Base-by-base conservation (phyloP, 2,797 vertebrate species). In the Megaceryle alcyon region DNA sequence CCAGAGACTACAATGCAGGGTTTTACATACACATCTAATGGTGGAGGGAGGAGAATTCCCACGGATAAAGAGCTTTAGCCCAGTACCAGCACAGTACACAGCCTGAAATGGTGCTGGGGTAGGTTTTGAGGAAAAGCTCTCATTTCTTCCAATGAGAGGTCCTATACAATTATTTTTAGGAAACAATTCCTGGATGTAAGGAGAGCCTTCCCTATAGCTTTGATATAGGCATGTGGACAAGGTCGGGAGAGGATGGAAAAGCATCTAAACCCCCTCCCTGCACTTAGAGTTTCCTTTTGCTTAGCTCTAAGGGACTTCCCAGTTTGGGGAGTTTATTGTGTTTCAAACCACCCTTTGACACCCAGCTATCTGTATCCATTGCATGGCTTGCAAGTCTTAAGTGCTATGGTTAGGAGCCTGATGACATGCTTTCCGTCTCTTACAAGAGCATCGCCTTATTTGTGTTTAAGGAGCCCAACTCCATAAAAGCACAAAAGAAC, bases 41-140 rank as follows among this genome's bases (percentile, higher is more conserved):
- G 79, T 83, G 92, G 76, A 95, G 86, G 95, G 88, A 96, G 92
- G 86, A 95, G 86, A 96, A 93, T 96, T 96, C 94, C 86, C 90
- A 93, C 18, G 2, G 83, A 88, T 85, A 70, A 90, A 83, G 83
- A 95, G 83, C 70, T 93, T 93, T 93, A 88, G 73, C 56, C 93
- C 71, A 43, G 64, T 59, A 92, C 48, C 59, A 92, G 81, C 71
- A 63, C 15, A 89, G 76, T 51, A 59, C 59, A 43, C 43, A 81
- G 77, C 90, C 86, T 88, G 94, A 87, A 95, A 65, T 22, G 53
- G 15, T 94, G 86, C 88, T 88, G 88, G 86, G 60, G 81, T 90
- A 88, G 44, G 57, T 87, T 88, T 77, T 78, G 64, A 93, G 68
- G 75, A 85, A 94, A 93, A 89, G 35, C 41, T 21, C 61, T 92